Base-by-base conservation (phyloP, 2,888 invertebrate species). In the Norana najaformis region DNA sequence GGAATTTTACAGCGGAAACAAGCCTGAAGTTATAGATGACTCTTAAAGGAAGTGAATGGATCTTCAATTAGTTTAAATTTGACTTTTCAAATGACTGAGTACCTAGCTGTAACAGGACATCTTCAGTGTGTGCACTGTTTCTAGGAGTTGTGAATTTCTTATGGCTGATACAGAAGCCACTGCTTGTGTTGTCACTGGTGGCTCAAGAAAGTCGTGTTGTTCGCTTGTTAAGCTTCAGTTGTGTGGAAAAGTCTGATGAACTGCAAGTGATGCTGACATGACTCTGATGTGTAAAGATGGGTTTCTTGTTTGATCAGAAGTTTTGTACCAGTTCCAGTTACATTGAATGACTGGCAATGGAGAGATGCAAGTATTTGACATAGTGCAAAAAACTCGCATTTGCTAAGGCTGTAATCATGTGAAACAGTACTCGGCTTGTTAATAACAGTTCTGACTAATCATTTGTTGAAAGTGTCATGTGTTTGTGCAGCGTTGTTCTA, bases 1-100 rank as follows among this genome's bases (percentile, higher is more conserved):
- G 90, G 95, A 94, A 92, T 95, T 95, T 92, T 94, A 94, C 92
- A 94, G 93, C n/a, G 94, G 94, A 11, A 94, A 94, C 92, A 94
- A 94, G 88, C 91, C 92, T 90, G 91, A 85, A 89, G 89, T 91
- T n/a, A 69, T 88, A 18, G 85, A 85, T 5, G 85, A 85, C 36
- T 35, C 85, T 23, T 85, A 85, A 37, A 37, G 85, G 23, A 85
- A 69, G n/a, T n/a, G 69, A 69, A n/a, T 5, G 8, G n/a, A 69
- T 69, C 69, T n/a, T 69, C 30, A 69, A n/a, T 69, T 69, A 69
- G 30, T 30, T 69, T 69, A 69, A 8, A n/a, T 69, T 8, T 16
- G 47, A 47, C 18, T 18, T 47, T 14, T 14, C 47, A 47, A 16
- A 11, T 69, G 69, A 69, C 69, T 69, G 69, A 69, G n/a, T 69